Evolutionary conservation across 1,140 invertebrate species (phyloP).

Genomic region (Drosophila sp.): DNA sequence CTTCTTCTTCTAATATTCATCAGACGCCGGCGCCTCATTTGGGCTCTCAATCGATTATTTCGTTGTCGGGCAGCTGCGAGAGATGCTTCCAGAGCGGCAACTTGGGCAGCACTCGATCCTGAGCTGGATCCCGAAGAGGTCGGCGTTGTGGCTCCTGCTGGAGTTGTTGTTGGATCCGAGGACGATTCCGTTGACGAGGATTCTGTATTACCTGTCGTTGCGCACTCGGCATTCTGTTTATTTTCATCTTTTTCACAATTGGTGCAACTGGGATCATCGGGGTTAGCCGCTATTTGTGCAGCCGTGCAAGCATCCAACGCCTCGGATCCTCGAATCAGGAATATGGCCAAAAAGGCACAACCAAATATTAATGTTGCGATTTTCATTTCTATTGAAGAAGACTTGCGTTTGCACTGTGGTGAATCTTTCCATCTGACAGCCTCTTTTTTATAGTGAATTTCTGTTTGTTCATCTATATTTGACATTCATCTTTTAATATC

Average conservation of each 20-base stretch:
- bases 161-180: not conserved
- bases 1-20: too few relatives aligned
- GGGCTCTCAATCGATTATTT: too few relatives aligned
- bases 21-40: too few relatives aligned
- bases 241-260: not conserved
- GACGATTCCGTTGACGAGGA: too few relatives aligned
- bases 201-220: too few relatives aligned
- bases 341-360: not conserved
- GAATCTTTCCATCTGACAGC: not conserved
- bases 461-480: constrained; percentile 3
- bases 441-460: constrained; percentile 4
- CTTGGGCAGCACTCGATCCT: too few relatives aligned
- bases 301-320: not conserved
- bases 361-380: not conserved
- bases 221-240: not conserved
- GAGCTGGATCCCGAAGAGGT: too few relatives aligned
- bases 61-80: too few relatives aligned
- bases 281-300: not conserved
- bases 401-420: not conserved
- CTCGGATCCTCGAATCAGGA: not conserved
- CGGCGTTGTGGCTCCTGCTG: not conserved
- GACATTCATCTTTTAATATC: too few relatives aligned
- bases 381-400: not conserved
- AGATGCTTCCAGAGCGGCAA: too few relatives aligned
- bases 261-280: not conserved